Evolutionary conservation across 2,888 invertebrate genomes (phyloP).

Genomic region (Ptilodon capucinus): DNA sequence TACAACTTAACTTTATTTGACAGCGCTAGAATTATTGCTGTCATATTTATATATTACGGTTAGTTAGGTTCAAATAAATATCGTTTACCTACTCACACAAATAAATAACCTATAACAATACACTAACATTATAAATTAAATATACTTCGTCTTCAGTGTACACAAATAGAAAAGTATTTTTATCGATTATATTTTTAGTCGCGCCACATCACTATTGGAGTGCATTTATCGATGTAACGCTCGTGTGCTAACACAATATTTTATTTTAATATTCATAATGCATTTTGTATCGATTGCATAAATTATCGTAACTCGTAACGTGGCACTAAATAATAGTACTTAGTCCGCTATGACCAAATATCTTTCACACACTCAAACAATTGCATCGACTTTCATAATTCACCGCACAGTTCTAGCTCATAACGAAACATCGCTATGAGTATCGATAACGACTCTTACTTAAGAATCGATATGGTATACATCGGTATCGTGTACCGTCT

Average conservation of each 20-base stretch:
- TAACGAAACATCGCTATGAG: constrained; percentile 17
- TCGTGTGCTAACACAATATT: constrained; percentile 11
- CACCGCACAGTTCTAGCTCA: constrained; percentile 22
- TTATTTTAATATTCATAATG: constrained; percentile 25
- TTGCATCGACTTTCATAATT: constrained; percentile 26
- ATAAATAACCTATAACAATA: too few relatives aligned
- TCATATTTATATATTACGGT: too few relatives aligned
- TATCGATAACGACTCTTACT: constrained; percentile 26
- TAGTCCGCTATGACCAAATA: background rate
- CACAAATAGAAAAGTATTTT: too few relatives aligned
- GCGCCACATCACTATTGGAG: background rate
- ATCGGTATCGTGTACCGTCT: constrained; percentile 18
- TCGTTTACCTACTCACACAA: too few relatives aligned
- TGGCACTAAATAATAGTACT: background rate
- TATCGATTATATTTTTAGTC: too few relatives aligned
- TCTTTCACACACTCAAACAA: background rate
- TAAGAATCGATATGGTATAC: constrained; percentile 13
- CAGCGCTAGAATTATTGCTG: too few relatives aligned
- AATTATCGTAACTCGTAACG: background rate
- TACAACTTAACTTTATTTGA: too few relatives aligned
- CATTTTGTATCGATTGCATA: constrained; percentile 18
- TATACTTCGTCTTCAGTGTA: too few relatives aligned
- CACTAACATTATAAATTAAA: too few relatives aligned
- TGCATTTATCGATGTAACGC: constrained; percentile 9
- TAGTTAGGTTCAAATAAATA: too few relatives aligned